Evolutionary conservation across 2,888 invertebrate species (phyloP).

Genomic region (Dascillus cervinus): DNA sequence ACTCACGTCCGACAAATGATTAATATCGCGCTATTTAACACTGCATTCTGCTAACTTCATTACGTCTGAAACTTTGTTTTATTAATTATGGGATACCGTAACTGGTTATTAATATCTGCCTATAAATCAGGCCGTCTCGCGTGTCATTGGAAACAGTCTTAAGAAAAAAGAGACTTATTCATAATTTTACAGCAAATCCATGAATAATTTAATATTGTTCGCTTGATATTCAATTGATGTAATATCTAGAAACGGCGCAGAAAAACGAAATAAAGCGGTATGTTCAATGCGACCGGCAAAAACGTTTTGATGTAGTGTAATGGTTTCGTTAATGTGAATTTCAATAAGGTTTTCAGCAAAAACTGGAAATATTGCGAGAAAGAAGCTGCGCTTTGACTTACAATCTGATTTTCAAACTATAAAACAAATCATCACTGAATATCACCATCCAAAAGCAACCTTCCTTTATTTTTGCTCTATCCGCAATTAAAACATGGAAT

Average conservation of each 20-base stretch:
- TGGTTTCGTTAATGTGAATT: conserved; percentile 8
- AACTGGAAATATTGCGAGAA: conserved; percentile 9
- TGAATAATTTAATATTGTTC: too few species aligned
- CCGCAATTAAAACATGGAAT: too few species aligned
- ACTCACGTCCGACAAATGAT: conserved; percentile 8
- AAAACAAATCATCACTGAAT: too few species aligned
- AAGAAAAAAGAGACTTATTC: too few species aligned
- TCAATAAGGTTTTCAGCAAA: conserved; percentile 1
- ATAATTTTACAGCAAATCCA: too few species aligned
- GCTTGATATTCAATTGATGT: conserved; percentile 13
- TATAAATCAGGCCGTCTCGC: too few species aligned
- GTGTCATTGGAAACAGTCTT: too few species aligned
- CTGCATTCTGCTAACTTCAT: conserved; percentile 14
- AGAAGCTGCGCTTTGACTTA: too few species aligned
- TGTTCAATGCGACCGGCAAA: conserved; percentile 4
- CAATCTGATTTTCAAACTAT: too few species aligned
- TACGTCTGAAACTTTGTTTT: conserved; percentile 11
- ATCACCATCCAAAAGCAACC: too few species aligned
- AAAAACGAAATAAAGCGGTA: conserved; percentile 4
- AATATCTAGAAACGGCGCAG: conserved; percentile 12
- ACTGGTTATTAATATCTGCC: too few species aligned
- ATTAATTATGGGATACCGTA: conserved; percentile 12
- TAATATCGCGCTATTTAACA: conserved; percentile 7
- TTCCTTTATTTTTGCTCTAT: too few species aligned
- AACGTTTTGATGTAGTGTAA: conserved; percentile 7